phyloP scores from a whole-genome alignment of 2,888 invertebrate genomes.

The Dryomyza anilis region DNA sequence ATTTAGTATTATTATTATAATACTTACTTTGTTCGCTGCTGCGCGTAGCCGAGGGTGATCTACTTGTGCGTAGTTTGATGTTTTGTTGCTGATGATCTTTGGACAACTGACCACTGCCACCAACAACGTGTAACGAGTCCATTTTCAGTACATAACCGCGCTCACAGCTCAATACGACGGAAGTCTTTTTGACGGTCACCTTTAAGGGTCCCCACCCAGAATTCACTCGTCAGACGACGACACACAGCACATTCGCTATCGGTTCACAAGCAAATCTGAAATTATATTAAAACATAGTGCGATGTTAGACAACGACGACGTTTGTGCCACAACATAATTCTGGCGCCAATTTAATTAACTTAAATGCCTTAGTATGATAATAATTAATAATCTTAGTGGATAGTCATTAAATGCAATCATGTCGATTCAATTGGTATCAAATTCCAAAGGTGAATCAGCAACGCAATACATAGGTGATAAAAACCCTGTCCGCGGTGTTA shows the following conservation, averaged over 20 bases:
- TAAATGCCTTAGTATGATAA: neutral
- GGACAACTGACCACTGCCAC: slow-evolving; percentile 33
- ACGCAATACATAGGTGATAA: slow-evolving; percentile 1
- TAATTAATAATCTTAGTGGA: neutral
- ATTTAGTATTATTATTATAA: neutral
- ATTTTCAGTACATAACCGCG: slow-evolving; percentile 33
- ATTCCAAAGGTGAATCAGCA: slow-evolving; percentile 50
- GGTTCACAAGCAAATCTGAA: no score
- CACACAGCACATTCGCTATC: no score
- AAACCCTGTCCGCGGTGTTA: no score
- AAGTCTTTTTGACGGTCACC: no score
- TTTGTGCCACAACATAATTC: no score
- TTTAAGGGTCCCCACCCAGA: no score
- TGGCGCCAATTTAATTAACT: neutral
- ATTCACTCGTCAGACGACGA: no score
- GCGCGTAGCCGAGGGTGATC: slow-evolving; percentile 56
- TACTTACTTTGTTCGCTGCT: slow-evolving; percentile 57
- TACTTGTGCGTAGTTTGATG: slow-evolving; percentile 50
- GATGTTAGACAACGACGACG: no score
- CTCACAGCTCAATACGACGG: no score
- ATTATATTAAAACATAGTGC: no score
- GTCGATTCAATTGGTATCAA: slow-evolving; percentile 31
- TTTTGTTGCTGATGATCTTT: slow-evolving; percentile 38
- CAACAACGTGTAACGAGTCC: slow-evolving; percentile 44
- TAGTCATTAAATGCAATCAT: neutral